Conservation (phyloP, 2,113 vertebrate genomes). For the Hoplias malabaricus region DNA sequence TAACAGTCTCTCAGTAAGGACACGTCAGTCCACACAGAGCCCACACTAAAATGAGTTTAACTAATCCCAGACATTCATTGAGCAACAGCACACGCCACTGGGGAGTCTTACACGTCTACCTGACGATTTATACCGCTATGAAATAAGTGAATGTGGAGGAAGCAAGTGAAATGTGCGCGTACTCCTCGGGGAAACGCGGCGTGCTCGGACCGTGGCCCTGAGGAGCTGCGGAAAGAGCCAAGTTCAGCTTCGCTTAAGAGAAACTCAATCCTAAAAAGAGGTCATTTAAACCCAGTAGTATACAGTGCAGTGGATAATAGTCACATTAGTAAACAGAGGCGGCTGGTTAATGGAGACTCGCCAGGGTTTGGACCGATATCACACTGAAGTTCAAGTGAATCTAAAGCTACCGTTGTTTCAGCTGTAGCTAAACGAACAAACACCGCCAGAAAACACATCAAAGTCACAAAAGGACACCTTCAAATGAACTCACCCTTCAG, state of each 20-base stretch:
- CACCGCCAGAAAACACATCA: neutral
- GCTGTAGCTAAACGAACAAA: neutral
- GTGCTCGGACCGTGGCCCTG: neutral
- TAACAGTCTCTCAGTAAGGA: neutral
- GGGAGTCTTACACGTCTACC: neutral
- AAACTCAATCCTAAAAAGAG: no score
- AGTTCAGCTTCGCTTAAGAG: no score
- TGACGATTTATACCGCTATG: no score
- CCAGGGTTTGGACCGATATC: no score
- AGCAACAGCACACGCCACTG: neutral
- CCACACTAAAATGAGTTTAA: neutral
- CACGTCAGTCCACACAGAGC: neutral
- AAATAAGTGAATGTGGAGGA: no score
- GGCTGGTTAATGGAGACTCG: no score
- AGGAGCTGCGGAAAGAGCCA: neutral
- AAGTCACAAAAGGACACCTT: neutral
- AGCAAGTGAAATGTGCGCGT: neutral
- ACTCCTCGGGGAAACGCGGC: neutral
- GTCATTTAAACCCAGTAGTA: no score
- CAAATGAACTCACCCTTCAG: constrained; percentile 8
- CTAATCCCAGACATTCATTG: neutral
- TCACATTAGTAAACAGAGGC: no score
- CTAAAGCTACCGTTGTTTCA: no score
- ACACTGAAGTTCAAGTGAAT: no score
- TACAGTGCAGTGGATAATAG: no score